Evolutionary conservation across 2,888 invertebrate genomes (phyloP), one percentile per base, ranked within the genome.

Genomic region (Eupithecia dodoneata): DNA sequence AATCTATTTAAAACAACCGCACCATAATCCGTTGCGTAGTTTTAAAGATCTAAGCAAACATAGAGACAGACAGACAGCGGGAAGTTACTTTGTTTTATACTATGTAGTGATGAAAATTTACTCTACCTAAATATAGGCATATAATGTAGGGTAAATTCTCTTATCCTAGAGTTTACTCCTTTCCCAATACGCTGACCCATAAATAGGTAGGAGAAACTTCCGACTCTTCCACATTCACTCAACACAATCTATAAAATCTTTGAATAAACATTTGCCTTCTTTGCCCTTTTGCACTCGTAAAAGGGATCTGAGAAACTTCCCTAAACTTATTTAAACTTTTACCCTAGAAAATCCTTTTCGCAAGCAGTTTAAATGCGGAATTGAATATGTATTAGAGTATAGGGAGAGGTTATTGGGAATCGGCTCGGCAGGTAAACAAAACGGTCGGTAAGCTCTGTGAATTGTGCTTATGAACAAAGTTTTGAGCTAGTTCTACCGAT

Each of bases 271-370:
- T 94, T 94, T 91, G 90, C 92, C 90, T 92, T 90, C 91, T 92
- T 90, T 91, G 92, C 93, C 93, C 93, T 93, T 94, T 93, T 90
- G 90, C 92, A 92, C 91, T 92, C 93, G 93, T 93, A 92, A 93
- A 94, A 93, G 93, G 94, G 92, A 91, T 91, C 89, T 91, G 87
- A 88, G 89, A 91, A 94, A 93, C 92, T 93, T 88, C 88, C 93
- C 92, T 92, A 94, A 94, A 94, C 93, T 94, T 94, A 92, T 94
- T 94, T 94, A 94, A 94, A 94, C 91, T 95, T 94, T 92, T 92
- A 92, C 93, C 91, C 91, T 91, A 91, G 92, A 89, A 94, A 94
- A 94, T 94, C 94, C 94, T 92, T 94, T 93, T 90, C 88, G 91
- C 90, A 89, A 91, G 90, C 90, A 91, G 91, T 93, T 93, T 92